Conservation (phyloP, 2,113 vertebrate species). For the Oxyura jamaicensis region DNA sequence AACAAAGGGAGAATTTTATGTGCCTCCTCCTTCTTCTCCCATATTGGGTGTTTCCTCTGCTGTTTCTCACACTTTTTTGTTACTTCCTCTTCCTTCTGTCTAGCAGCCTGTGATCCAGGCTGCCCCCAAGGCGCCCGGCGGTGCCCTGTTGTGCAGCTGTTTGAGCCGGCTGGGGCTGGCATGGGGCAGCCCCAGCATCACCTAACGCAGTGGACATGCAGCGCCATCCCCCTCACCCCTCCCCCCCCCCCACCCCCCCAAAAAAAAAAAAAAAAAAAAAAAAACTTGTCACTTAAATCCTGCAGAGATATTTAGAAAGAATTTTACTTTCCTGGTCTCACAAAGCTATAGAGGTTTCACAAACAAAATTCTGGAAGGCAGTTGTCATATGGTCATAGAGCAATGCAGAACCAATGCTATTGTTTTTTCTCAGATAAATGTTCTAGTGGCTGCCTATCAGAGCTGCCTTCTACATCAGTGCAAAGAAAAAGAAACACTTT, state of each 20-base stretch:
- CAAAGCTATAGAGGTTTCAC: not conserved
- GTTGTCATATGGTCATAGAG: not conserved
- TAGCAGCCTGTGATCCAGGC: not conserved
- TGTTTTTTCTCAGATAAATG: not conserved
- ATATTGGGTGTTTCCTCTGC: not conserved
- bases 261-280: too few species aligned
- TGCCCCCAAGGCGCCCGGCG: not conserved
- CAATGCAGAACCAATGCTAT: not conserved
- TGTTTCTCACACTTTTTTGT: not conserved
- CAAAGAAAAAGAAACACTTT: not conserved
- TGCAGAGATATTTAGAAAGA: not conserved
- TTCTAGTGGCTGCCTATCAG: not conserved
- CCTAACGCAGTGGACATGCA: not conserved
- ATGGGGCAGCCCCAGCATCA: not conserved
- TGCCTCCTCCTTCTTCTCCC: not conserved
- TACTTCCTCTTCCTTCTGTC: not conserved
- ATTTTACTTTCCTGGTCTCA: not conserved
- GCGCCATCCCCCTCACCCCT: too few species aligned
- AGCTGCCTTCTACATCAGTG: not conserved
- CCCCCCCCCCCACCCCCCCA: too few species aligned
- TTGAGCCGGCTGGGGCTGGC: fast-evolving
- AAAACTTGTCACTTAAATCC: not conserved
- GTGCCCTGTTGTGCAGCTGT: not conserved
- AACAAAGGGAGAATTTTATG: not conserved
- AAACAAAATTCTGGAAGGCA: not conserved